These are phyloP conservation scores for Eurytoma californica DNA, from an alignment of 2,888 invertebrate species.

Conservation along the genomic window DNA sequence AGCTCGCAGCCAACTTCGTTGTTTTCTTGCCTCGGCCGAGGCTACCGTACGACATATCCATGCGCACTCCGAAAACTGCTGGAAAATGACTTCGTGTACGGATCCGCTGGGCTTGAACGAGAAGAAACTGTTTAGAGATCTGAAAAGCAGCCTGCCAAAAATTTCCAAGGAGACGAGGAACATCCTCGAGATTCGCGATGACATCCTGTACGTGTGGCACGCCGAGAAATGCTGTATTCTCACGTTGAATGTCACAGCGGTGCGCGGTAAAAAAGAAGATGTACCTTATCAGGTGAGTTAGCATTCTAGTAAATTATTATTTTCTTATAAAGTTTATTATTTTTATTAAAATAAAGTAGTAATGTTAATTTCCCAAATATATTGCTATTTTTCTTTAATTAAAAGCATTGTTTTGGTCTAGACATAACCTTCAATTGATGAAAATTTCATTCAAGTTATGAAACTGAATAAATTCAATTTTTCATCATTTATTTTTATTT, in stretches of 20 bases:
- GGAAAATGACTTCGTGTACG: conserved; percentile 79
- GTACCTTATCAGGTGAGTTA: conserved; percentile 79
- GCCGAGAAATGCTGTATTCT: conserved; percentile 80
- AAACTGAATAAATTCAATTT: too few relatives aligned
- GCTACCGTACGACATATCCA: neutral
- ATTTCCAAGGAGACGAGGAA: conserved; percentile 79
- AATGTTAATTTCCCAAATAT: neutral
- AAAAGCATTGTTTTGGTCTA: conserved; percentile 13
- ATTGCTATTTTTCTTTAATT: neutral
- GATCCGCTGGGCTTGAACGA: conserved; percentile 79
- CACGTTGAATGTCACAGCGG: conserved; percentile 79
- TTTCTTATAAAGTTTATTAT: neutral
- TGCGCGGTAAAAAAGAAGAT: conserved; percentile 76
- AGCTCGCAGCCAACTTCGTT: conserved; percentile 64
- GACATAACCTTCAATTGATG: conserved; percentile 32
- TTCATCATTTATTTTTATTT: too few relatives aligned
- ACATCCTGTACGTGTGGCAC: conserved; percentile 83
- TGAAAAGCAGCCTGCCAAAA: conserved; percentile 78
- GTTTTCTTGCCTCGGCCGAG: conserved; percentile 61
- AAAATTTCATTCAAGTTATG: neutral
- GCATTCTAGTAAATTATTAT: neutral
- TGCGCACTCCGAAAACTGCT: conserved; percentile 17
- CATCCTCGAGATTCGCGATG: conserved; percentile 81
- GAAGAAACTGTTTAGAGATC: conserved; percentile 79
- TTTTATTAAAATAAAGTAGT: neutral